Evolutionary conservation across 2,888 invertebrate species (phyloP), one percentile per base, ranked within the genome.

Genomic region (Cataglyphis rosenhaueri): DNA sequence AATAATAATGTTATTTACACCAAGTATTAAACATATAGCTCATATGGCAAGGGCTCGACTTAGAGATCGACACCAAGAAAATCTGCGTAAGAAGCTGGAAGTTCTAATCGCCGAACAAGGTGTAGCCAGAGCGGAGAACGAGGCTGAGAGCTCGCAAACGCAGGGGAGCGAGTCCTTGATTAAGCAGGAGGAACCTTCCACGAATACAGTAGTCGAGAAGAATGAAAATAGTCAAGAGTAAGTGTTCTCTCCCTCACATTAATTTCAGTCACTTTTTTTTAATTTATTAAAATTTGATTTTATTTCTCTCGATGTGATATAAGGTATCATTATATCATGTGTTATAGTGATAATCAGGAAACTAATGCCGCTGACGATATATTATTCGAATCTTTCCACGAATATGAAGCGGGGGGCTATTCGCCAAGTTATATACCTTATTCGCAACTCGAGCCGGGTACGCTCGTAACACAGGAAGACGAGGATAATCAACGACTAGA

Each of bases 41-140:
- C 98, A 99, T 94, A 98, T 98, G 97, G 98, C 99, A 0, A 96
- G 98, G 91, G 98, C 99, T 0, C 96, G 99, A 48, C 96, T 99
- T 15, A 96, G 98, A 78, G 99, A 99, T 95, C 96, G 98, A 0
- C 99, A 99, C 95, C 98, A 99, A 95, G 97, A 97, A 87, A 98
- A 98, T 95, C 95, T 99, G 87, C 96, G 97, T 74, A 96, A 97
- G 92, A 99, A 99, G 95, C 95, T 99, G 91, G 97, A 97, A 94
- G 96, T 98, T 89, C 96, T 99, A 21, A 99, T 98, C 95, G 97
- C 97, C 81, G 98, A 98, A 93, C 97, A 97, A 94, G 97, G 96
- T 0, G 96, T 96, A 32, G 95, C 95, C 32, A 92, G 93, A 90
- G 87, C 91, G 18, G 94, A 93, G 90, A 92, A 91, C 84, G 93